Base-by-base conservation (phyloP, 2,888 invertebrate species). In the Drosophila kambysellisi region DNA sequence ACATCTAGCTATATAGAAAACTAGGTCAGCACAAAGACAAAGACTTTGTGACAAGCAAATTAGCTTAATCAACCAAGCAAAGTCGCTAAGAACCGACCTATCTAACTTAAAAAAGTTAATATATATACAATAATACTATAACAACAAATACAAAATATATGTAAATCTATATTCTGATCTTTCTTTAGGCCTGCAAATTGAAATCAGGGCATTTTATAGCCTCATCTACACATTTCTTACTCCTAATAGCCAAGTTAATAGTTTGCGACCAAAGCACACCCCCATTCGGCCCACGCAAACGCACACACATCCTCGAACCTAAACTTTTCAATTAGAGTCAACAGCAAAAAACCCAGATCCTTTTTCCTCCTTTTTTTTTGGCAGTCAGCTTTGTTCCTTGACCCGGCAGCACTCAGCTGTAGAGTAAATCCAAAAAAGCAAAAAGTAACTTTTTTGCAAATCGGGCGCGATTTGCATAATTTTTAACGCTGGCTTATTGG, bases 281-380 rank as follows among this genome's bases (percentile, higher is more conserved):
- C 11, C 30, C 30, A 64, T 33, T n/a, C 25, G 33, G 5, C 41
- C 12, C 51, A n/a, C 37, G 56, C 52, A 57, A 35, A 20, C 17
- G n/a, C 39, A 59, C 33, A 35, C 46, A 25, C 5, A 37, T 17
- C 54, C 4, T 56, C 12, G 20, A 53, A 30, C 76, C 60, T 58
- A 33, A 87, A 88, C 88, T 85, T 88, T 83, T 88, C 88, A 88
- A 83, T 83, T 85, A 88, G 80, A 70, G 41, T 69, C 68, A n/a
- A 64, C 70, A 73, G 17, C 30, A 37, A 70, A 70, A 77, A 76
- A 56, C 54, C 69, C 48, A 81, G 74, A 86, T 83, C 83, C 83
- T 70, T 85, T 83, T 70, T 76, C 73, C 73, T 72, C 15, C 77
- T 81, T 81, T 76, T 74, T 69, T 83, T 83, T 76, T 70, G 70